These are phyloP conservation scores for Micrasema longulum DNA, from an alignment of 1,140 invertebrate species.

Conservation along the genomic window DNA sequence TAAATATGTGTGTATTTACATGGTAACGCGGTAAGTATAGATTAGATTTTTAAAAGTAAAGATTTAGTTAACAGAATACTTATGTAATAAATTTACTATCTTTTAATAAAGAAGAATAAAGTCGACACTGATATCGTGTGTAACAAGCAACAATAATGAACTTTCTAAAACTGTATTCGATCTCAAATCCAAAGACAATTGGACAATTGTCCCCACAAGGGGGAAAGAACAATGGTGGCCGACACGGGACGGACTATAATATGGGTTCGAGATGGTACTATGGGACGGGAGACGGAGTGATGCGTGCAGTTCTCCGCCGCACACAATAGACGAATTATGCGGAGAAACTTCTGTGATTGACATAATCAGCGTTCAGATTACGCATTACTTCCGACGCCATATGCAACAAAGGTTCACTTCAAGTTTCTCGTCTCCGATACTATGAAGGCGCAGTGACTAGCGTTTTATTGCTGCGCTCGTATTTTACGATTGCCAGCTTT, in stretches of 20 bases:
- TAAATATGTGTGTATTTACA: too few relatives aligned
- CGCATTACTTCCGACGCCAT: slow-evolving; percentile 14
- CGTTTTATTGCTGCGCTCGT: too few relatives aligned
- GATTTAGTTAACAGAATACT: too few relatives aligned
- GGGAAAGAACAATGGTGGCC: neutral
- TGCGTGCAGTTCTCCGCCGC: neutral
- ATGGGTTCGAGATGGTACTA: too few relatives aligned
- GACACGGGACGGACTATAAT: neutral
- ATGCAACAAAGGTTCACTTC: neutral
- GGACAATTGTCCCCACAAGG: slow-evolving; percentile 11
- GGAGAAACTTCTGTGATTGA: slow-evolving; percentile 11
- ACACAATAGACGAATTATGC: slow-evolving; percentile 9
- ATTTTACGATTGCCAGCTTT: too few relatives aligned
- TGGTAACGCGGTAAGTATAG: too few relatives aligned
- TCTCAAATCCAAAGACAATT: slow-evolving; percentile 23
- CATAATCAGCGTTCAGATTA: slow-evolving; percentile 7
- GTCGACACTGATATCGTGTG: neutral
- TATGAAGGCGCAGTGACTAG: too few relatives aligned
- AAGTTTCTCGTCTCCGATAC: too few relatives aligned
- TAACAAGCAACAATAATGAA: neutral
- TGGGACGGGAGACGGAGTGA: neutral
- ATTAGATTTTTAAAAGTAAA: too few relatives aligned
- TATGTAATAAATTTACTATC: too few relatives aligned
- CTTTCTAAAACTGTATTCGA: slow-evolving; percentile 32
- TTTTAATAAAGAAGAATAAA: too few relatives aligned